Conservation (phyloP, 2,113 vertebrate genomes). For the Perca fluviatilis region DNA sequence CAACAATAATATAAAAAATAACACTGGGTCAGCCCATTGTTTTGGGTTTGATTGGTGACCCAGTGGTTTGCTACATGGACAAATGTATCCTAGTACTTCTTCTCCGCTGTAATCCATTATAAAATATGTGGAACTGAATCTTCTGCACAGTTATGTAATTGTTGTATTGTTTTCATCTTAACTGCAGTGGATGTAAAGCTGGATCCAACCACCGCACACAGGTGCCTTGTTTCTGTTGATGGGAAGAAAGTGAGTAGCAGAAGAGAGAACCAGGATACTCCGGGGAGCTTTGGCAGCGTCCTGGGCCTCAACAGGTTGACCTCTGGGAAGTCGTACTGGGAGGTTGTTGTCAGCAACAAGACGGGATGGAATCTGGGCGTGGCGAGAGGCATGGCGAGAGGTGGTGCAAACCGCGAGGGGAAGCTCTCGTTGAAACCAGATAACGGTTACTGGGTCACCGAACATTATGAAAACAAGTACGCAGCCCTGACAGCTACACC, state of each 20-base stretch:
- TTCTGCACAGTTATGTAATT: too few species aligned
- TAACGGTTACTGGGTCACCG: conserved; percentile 77
- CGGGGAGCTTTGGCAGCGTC: conserved; percentile 62
- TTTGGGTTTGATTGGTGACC: too few species aligned
- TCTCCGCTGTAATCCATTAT: too few species aligned
- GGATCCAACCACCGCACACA: conserved; percentile 70
- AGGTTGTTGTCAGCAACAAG: conserved; percentile 77
- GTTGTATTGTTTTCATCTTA: too few species aligned
- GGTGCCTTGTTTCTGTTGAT: conserved; percentile 62
- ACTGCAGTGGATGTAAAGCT: conserved; percentile 73
- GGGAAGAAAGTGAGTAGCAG: conserved; percentile 63
- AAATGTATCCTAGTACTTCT: too few species aligned
- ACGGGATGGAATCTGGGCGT: conserved; percentile 80
- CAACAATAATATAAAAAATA: neutral
- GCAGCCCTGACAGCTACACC: conserved; percentile 61
- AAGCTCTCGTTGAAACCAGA: conserved; percentile 59
- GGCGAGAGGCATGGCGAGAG: conserved; percentile 66
- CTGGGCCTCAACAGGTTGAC: conserved; percentile 61
- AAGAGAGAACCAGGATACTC: neutral
- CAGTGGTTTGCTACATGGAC: too few species aligned
- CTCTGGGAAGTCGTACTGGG: conserved; percentile 77
- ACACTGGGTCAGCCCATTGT: neutral
- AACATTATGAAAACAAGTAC: conserved; percentile 67
- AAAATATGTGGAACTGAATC: too few species aligned
- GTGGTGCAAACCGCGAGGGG: conserved; percentile 66